Conservation (phyloP, 2,113 vertebrate species). For the Ceratotherium simum region DNA sequence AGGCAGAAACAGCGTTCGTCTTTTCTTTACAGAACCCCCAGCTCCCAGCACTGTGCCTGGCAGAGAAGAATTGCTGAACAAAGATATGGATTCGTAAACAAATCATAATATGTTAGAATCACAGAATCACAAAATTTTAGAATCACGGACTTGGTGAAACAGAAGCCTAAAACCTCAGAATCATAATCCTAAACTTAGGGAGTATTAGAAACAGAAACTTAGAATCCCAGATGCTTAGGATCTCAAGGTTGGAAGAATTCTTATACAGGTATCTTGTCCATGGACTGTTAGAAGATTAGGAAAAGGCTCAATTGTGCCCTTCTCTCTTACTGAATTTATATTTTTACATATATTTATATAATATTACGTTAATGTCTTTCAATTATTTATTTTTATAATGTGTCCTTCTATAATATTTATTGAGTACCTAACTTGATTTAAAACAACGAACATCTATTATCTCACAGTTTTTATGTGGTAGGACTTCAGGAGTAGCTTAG, state of each 20-base stretch:
- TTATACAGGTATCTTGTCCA: not conserved
- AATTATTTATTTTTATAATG: conserved; percentile 1
- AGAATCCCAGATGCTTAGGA: not conserved
- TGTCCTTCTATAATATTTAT: not conserved
- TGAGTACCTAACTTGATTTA: not conserved
- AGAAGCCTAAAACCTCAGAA: not conserved
- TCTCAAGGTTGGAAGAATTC: not conserved
- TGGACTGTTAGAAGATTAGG: not conserved
- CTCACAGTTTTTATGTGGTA: not conserved
- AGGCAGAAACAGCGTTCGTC: not conserved
- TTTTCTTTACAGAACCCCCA: not conserved
- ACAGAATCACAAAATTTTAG: not conserved
- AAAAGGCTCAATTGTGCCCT: not conserved
- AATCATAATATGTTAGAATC: not conserved
- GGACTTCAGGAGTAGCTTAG: not conserved
- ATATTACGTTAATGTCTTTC: not conserved
- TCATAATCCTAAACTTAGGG: not conserved
- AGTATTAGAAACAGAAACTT: not conserved
- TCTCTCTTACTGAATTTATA: not conserved
- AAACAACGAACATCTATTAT: not conserved
- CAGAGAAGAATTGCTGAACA: not conserved
- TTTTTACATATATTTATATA: not conserved
- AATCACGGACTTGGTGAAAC: not conserved
- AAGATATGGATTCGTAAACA: not conserved
- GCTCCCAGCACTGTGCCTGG: not conserved